Evolutionary conservation across 1,140 invertebrate genomes (phyloP).

Genomic region (Eulimnadia texana): DNA sequence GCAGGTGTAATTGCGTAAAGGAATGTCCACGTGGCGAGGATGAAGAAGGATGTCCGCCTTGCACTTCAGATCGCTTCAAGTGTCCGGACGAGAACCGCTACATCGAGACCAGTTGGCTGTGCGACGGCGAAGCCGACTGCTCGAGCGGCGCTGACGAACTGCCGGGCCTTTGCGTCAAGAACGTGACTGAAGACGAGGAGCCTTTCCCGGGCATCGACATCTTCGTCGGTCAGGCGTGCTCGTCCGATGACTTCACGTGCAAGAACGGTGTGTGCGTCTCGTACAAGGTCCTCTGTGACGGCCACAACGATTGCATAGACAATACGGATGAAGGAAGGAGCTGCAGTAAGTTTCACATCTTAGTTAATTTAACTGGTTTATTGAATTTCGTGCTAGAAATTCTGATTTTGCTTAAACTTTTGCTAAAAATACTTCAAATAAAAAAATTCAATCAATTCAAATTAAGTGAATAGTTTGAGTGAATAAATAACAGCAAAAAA

Average conservation of each 20-base stretch:
- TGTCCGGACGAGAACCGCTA: slow-evolving; percentile 32
- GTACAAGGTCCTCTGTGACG: slow-evolving; percentile 51
- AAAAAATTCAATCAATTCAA: too few species aligned
- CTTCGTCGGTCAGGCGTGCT: slow-evolving; percentile 47
- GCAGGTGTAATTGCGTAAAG: not conserved
- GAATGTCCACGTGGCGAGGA: slow-evolving; percentile 6
- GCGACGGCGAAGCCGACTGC: slow-evolving; percentile 31
- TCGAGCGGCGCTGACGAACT: slow-evolving; percentile 4
- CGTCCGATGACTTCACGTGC: slow-evolving; percentile 71
- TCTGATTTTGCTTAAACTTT: too few species aligned
- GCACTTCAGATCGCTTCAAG: slow-evolving; percentile 29
- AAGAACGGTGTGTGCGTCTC: slow-evolving; percentile 76
- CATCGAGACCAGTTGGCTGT: slow-evolving; percentile 34
- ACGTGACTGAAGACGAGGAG: not conserved
- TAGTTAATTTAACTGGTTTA: not conserved
- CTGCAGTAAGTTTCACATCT: slow-evolving; percentile 26
- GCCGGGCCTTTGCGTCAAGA: not conserved
- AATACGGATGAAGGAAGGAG: slow-evolving; percentile 55
- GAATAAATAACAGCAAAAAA: too few species aligned
- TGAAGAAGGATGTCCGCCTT: slow-evolving; percentile 18
- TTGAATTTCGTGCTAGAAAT: too few species aligned
- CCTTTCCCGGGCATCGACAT: not conserved
- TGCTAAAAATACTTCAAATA: too few species aligned
- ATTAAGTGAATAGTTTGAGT: too few species aligned
- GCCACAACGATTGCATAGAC: slow-evolving; percentile 48